Base-by-base conservation (phyloP, 2,797 vertebrate genomes). In the Nasua narica region DNA sequence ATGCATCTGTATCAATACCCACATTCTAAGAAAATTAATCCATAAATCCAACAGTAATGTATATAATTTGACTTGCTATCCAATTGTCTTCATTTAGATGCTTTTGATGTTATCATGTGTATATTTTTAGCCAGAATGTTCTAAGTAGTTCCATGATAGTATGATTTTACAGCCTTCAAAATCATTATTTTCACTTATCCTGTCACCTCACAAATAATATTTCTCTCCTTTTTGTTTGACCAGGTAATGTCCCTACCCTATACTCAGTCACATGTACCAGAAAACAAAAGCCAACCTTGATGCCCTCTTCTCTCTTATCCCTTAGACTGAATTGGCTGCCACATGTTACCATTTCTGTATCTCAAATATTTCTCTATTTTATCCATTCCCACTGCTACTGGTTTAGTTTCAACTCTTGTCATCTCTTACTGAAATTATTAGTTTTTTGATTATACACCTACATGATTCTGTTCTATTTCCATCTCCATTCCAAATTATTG, bases 191-290 rank as follows among this genome's bases (percentile, higher is more conserved):
- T 10, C 25, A 27, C 9, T 40, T 9, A 3, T 50, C 19, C 13
- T 43, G 35, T 18, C 46, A 23, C 4, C 14, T 72, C 18, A n/a
- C 52, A 60, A 58, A 56, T 48, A 27, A 21, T 23, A 32, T 11
- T 48, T 18, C 18, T 50, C 5, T 27, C 5, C 6, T 43, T 74
- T 52, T 25, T 5, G 40, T 18, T 62, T n/a, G 25, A 65, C 7
- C 5, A 62, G 1, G 25, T 65, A 5, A 4, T 23, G 5, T n/a
- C 3, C n/a, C 9, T 43, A 40, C 2, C 0, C 13, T n/a, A 16
- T 13, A 52, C 32, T 50, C 7, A 32, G n/a, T 60, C 12, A 7
- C 14, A 25, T 50, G 15, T 27, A 14, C 7, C 14, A 52, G 27
- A n/a, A 50, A 37, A 3, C 37, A 14, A 62, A 40, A 13, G 7